Evolutionary conservation across 92 coral and sea anemone genomes (phyloP).

Genomic region (Epizoanthus scotinus): DNA sequence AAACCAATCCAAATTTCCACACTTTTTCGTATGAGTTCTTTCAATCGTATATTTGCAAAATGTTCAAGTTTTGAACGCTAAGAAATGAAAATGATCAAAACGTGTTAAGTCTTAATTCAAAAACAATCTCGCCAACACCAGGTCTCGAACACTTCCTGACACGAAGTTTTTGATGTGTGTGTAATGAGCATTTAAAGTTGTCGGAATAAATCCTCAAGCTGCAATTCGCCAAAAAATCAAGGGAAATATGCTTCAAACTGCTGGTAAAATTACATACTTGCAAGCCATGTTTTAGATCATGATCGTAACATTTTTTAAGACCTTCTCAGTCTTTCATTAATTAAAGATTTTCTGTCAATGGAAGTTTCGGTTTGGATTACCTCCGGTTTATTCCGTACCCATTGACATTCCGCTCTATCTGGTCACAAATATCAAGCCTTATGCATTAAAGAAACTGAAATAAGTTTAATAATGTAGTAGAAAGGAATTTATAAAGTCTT

Average conservation of each 20-base stretch:
- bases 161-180: background rate
- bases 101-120: conserved; percentile 13
- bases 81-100: background rate
- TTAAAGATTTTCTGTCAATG: conserved; percentile 9
- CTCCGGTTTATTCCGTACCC: too few species aligned
- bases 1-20: too few species aligned
- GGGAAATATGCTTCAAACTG: background rate
- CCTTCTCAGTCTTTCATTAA: background rate
- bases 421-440: background rate
- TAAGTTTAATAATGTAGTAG: background rate
- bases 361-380: background rate
- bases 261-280: background rate
- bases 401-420: background rate
- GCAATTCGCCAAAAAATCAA: background rate
- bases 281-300: background rate
- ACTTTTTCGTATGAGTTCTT: too few species aligned
- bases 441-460: background rate
- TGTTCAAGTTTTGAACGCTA: background rate
- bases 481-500: too few species aligned
- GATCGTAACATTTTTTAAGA: background rate
- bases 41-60: too few species aligned
- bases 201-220: background rate
- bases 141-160: conserved; percentile 23
- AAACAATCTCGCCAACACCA: conserved; percentile 3
- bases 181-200: background rate